These are phyloP conservation scores for Protobothrops mucrosquamatus DNA, from an alignment of 2,113 vertebrate genomes.

Conservation along the genomic window DNA sequence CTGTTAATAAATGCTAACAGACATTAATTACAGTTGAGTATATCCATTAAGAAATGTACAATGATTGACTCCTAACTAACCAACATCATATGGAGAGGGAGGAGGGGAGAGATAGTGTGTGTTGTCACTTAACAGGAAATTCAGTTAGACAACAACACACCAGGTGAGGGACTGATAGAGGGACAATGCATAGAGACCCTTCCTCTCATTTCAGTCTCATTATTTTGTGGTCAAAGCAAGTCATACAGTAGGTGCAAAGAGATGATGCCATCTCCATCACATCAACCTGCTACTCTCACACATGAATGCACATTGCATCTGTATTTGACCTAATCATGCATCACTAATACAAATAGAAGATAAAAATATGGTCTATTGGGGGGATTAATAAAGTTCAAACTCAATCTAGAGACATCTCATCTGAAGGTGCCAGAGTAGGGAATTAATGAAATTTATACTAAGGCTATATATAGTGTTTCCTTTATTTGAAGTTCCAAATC, in stretches of 20 bases:
- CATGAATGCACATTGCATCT: background rate
- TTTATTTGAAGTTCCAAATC: background rate
- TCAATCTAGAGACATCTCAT: background rate
- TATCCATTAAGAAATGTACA: background rate
- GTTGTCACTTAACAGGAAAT: background rate
- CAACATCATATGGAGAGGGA: background rate
- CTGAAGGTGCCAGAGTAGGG: background rate
- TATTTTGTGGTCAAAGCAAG: background rate
- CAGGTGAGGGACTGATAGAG: background rate
- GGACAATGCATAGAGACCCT: background rate
- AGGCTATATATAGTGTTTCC: background rate
- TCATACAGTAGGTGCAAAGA: background rate
- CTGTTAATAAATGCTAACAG: background rate
- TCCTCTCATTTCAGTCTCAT: background rate
- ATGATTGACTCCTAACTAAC: background rate
- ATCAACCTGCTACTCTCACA: background rate
- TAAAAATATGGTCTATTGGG: background rate
- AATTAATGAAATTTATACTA: background rate
- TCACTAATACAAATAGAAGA: background rate
- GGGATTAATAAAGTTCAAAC: background rate
- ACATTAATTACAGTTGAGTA: background rate
- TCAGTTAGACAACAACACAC: background rate
- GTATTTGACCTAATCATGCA: background rate
- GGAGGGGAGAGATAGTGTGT: background rate
- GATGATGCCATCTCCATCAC: background rate